These are phyloP conservation scores for Synergus laeviventris DNA, from an alignment of 2,888 invertebrate species.

Conservation along the genomic window DNA sequence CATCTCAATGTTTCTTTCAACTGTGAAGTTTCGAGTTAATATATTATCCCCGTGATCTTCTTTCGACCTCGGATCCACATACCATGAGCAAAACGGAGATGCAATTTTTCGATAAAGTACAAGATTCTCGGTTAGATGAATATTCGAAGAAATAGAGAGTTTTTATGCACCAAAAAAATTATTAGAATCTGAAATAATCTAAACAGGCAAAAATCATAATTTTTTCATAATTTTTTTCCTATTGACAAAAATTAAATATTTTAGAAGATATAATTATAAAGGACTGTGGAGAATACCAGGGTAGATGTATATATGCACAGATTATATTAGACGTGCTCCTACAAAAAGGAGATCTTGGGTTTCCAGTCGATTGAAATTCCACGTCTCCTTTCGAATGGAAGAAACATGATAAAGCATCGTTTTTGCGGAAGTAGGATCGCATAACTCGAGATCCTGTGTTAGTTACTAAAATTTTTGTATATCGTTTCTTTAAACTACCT, in stretches of 20 bases:
- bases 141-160: conserved; percentile 8
- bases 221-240: too few relatives aligned
- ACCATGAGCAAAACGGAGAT: conserved; percentile 7
- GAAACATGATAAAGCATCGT: conserved; percentile 16
- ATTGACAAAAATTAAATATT: too few relatives aligned
- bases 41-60: conserved; percentile 14
- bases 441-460: background rate
- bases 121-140: conserved; percentile 29
- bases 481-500: background rate
- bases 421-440: background rate
- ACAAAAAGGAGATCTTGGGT: background rate
- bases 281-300: too few relatives aligned
- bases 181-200: too few relatives aligned
- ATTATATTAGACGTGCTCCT: background rate
- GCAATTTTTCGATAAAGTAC: conserved; percentile 33
- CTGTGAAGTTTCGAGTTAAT: conserved; percentile 26
- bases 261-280: too few relatives aligned
- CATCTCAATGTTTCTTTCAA: conserved; percentile 20
- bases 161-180: background rate
- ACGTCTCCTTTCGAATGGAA: conserved; percentile 13
- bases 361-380: conserved; percentile 32
- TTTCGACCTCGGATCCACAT: conserved; percentile 18
- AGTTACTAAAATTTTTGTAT: background rate
- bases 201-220: too few relatives aligned
- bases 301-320: too few relatives aligned